Conservation (phyloP, 2,113 vertebrate genomes). For the Bambusicola thoracicus region DNA sequence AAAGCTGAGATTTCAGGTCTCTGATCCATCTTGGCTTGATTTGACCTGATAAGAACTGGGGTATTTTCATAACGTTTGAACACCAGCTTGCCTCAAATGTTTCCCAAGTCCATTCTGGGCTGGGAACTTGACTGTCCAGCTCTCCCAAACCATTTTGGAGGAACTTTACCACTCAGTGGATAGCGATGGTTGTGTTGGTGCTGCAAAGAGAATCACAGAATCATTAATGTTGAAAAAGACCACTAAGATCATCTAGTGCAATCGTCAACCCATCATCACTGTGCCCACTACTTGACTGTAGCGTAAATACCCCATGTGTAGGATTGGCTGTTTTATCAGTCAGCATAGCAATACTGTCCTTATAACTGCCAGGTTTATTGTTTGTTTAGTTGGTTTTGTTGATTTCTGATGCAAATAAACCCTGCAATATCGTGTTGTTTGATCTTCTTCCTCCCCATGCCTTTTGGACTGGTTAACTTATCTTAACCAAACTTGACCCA, state of each 20-base stretch:
- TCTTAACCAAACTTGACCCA: neutral
- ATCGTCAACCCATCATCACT: no score
- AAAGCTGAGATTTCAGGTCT: neutral
- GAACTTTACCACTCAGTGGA: neutral
- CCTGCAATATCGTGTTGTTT: neutral
- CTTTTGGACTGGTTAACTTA: neutral
- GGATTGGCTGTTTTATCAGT: neutral
- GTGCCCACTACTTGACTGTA: neutral
- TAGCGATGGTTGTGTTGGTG: neutral
- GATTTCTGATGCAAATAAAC: neutral
- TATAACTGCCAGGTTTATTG: neutral
- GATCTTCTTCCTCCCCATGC: neutral
- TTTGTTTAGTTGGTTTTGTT: neutral
- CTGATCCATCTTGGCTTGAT: neutral
- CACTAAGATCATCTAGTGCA: no score
- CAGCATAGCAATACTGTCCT: neutral
- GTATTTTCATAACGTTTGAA: constrained; percentile 1
- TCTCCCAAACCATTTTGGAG: neutral
- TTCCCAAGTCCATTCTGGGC: neutral
- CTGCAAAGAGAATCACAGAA: neutral
- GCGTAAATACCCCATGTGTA: neutral
- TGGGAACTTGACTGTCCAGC: neutral
- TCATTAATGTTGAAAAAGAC: no score
- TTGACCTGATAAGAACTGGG: neutral
- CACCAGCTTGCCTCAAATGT: neutral